These are phyloP conservation scores for Hoplias malabaricus DNA, from an alignment of 2,113 vertebrate species.

Conservation along the genomic window DNA sequence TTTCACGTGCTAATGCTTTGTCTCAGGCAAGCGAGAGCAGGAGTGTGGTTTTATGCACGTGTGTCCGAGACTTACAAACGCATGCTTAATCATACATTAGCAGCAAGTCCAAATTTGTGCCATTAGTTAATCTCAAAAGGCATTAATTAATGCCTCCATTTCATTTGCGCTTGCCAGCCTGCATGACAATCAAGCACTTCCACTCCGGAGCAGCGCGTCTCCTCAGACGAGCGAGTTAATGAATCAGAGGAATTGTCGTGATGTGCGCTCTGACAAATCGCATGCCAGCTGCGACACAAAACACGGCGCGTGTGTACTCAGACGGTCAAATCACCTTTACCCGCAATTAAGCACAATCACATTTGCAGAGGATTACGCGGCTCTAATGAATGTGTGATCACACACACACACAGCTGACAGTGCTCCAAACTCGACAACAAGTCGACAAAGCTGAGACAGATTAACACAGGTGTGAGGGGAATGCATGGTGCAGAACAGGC, in stretches of 20 bases:
- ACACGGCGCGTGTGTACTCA: background rate
- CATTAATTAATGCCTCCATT: background rate
- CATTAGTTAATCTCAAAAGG: background rate
- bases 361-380: background rate
- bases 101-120: background rate
- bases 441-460: background rate
- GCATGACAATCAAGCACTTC: background rate
- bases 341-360: background rate
- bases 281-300: background rate
- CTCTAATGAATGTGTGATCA: background rate
- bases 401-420: background rate
- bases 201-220: background rate
- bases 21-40: background rate
- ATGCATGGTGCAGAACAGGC: background rate
- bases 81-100: background rate
- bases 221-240: background rate
- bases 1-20: constrained; percentile 42
- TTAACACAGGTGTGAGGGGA: background rate
- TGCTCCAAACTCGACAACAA: background rate
- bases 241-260: background rate
- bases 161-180: background rate
- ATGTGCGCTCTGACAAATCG: background rate
- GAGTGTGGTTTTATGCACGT: background rate
- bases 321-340: background rate
- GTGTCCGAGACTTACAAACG: background rate